phyloP scores from a whole-genome alignment of 2,797 vertebrate genomes.

The Macroramphosus scolopax region DNA sequence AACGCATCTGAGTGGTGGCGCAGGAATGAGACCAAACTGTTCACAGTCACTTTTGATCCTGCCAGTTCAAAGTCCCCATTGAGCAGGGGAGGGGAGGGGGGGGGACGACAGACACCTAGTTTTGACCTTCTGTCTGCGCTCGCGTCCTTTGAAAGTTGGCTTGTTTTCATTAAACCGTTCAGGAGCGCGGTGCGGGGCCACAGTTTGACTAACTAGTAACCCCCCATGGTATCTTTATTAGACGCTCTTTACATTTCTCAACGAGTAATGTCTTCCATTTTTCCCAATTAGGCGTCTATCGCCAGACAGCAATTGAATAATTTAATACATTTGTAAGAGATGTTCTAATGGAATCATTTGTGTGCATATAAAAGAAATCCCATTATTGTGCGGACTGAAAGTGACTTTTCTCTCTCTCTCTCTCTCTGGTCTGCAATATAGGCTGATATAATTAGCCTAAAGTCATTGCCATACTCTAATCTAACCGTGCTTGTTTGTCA shows the following conservation, averaged over 20 bases:
- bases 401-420: slow-evolving; percentile 34
- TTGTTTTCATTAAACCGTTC: slow-evolving; percentile 75
- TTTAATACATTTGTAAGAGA: slow-evolving; percentile 71
- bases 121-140: slow-evolving; percentile 81
- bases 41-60: slow-evolving; percentile 82
- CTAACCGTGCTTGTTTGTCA: slow-evolving; percentile 73
- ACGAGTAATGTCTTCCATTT: slow-evolving; percentile 63
- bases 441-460: slow-evolving; percentile 71
- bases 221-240: slow-evolving; percentile 65
- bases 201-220: slow-evolving; percentile 56
- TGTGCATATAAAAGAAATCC: slow-evolving; percentile 48
- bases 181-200: slow-evolving; percentile 63
- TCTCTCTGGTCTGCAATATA: slow-evolving; percentile 40
- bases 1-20: slow-evolving; percentile 75
- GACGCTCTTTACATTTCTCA: slow-evolving; percentile 61
- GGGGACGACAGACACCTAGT: slow-evolving; percentile 72
- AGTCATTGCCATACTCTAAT: slow-evolving; percentile 63
- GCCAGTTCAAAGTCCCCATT: slow-evolving; percentile 78
- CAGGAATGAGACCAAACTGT: slow-evolving; percentile 77
- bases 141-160: slow-evolving; percentile 78
- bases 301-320: slow-evolving; percentile 66
- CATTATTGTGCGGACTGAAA: slow-evolving; percentile 55
- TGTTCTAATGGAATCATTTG: slow-evolving; percentile 68
- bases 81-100: slow-evolving; percentile 42
- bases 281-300: slow-evolving; percentile 63